Conservation (phyloP, 2,113 vertebrate genomes). For the Trematomus loennbergii region DNA sequence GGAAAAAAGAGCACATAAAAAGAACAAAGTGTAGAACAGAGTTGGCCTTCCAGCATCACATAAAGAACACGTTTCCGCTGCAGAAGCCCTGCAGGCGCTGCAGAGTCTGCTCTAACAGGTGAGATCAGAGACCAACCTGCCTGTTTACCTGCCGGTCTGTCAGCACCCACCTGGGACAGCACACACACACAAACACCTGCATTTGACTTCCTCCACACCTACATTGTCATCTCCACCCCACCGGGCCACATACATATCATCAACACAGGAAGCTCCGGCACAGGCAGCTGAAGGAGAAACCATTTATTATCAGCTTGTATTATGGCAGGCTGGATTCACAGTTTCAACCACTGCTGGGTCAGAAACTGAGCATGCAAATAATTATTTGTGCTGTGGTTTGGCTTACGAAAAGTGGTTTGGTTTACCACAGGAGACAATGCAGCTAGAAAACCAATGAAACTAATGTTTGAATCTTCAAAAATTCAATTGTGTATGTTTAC, state of each 20-base stretch:
- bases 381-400: constrained; percentile 57
- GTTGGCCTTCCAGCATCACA: constrained; percentile 43
- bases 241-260: constrained; percentile 72
- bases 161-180: constrained; percentile 68
- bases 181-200: constrained; percentile 65
- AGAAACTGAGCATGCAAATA: constrained; percentile 51
- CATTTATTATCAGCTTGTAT: constrained; percentile 69
- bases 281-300: constrained; percentile 72
- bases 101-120: constrained; percentile 73
- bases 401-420: constrained; percentile 8
- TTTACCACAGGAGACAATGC: constrained; percentile 43
- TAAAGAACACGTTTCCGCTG: constrained; percentile 68
- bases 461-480: constrained; percentile 8
- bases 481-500: background rate
- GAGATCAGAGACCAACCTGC: constrained; percentile 77
- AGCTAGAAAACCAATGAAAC: constrained; percentile 28
- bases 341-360: constrained; percentile 47
- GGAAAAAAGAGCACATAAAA: background rate
- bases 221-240: constrained; percentile 73
- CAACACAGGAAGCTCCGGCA: constrained; percentile 75
- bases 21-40: constrained; percentile 40
- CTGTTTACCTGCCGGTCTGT: constrained; percentile 79
- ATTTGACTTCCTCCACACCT: constrained; percentile 77
- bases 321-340: constrained; percentile 45
- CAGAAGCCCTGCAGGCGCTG: constrained; percentile 66